These are phyloP conservation scores for Campylomormyrus numenius DNA, from an alignment of 2,113 vertebrate genomes.

Conservation along the genomic window DNA sequence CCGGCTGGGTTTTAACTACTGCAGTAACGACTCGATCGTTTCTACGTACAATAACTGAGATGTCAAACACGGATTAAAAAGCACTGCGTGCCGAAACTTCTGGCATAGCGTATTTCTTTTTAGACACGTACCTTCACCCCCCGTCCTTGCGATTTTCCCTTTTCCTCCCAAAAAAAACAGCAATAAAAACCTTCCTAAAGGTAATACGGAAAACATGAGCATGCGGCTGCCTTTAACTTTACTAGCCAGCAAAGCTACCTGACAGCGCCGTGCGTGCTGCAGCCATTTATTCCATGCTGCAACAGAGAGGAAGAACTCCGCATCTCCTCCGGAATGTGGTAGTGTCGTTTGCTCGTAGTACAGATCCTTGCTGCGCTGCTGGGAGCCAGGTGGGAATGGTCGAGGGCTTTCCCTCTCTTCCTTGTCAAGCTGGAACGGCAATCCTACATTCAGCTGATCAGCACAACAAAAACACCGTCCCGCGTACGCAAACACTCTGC, in stretches of 20 bases:
- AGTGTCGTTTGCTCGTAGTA: constrained; percentile 27
- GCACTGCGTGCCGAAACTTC: background rate
- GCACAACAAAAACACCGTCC: constrained; percentile 61
- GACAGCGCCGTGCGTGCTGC: constrained; percentile 40
- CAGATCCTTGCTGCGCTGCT: constrained; percentile 30
- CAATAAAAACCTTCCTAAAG: background rate
- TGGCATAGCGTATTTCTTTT: background rate
- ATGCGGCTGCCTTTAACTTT: background rate
- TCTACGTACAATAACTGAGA: background rate
- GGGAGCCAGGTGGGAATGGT: constrained; percentile 30
- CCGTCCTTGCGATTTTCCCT: background rate
- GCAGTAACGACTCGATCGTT: background rate
- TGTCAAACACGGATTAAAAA: background rate
- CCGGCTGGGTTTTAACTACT: background rate
- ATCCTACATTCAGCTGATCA: constrained; percentile 62
- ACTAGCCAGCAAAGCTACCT: constrained; percentile 45
- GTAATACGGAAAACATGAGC: background rate
- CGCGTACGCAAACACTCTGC: constrained; percentile 49
- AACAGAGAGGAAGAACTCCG: constrained; percentile 47
- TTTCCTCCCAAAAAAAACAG: background rate
- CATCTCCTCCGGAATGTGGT: constrained; percentile 56
- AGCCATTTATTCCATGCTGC: constrained; percentile 52
- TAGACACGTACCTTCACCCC: background rate
- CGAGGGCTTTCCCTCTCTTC: constrained; percentile 49
- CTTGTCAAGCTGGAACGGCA: constrained; percentile 56